Conservation (phyloP, 2,113 vertebrate genomes). For the Cololabis saira region DNA sequence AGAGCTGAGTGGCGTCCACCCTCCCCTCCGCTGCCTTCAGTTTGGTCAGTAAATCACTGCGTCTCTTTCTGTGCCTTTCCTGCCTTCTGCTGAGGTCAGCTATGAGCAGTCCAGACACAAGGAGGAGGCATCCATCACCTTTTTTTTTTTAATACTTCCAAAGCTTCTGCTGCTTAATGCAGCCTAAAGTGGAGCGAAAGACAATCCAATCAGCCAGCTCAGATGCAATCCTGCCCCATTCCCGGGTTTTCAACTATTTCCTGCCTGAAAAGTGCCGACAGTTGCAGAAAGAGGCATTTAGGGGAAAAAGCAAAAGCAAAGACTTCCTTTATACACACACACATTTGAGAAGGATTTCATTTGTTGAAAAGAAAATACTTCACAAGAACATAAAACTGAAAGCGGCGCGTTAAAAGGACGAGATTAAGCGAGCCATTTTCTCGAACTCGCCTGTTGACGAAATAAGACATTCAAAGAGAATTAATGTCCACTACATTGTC, state of each 20-base stretch:
- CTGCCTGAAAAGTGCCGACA: constrained; percentile 46
- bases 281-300: constrained; percentile 29
- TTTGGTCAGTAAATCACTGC: constrained; percentile 57
- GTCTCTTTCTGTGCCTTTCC: constrained; percentile 31
- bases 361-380: constrained; percentile 49
- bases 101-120: constrained; percentile 44
- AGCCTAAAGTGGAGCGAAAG: constrained; percentile 58
- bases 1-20: constrained; percentile 53
- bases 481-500: constrained; percentile 48
- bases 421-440: constrained; percentile 56
- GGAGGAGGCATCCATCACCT: constrained; percentile 67
- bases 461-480: constrained; percentile 58
- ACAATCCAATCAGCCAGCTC: constrained; percentile 66
- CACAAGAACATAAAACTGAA: constrained; percentile 45
- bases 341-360: constrained; percentile 23
- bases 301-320: background rate
- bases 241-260: constrained; percentile 42
- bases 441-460: constrained; percentile 49
- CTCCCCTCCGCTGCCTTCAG: constrained; percentile 32
- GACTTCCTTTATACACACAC: background rate
- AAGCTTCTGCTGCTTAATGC: constrained; percentile 55
- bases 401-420: background rate
- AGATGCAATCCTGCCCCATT: constrained; percentile 60
- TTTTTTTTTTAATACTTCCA: constrained; percentile 48
- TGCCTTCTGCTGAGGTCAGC: constrained; percentile 73